These are phyloP conservation scores for Crotophaga sulcirostris DNA, from an alignment of 2,113 vertebrate species.

Conservation along the genomic window DNA sequence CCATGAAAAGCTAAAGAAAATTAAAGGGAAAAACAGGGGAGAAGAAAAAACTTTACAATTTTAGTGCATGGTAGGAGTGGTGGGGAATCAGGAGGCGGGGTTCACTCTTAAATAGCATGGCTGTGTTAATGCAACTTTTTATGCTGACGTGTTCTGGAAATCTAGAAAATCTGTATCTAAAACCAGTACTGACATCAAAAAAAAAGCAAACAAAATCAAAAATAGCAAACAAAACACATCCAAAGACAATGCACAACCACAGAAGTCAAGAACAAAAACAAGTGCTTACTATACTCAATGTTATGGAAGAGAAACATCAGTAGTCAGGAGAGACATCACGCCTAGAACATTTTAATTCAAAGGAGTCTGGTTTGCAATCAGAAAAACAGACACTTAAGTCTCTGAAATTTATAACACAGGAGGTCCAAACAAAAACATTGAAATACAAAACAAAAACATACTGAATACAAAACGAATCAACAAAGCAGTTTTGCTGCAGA, in stretches of 20 bases:
- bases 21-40: background rate
- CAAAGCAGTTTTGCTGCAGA: background rate
- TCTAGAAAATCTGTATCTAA: background rate
- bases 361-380: background rate
- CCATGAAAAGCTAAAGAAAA: background rate
- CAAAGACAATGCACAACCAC: accelerated
- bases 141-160: background rate
- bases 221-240: background rate
- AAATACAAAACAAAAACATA: too few relatives aligned
- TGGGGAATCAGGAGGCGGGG: too few relatives aligned
- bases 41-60: background rate
- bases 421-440: background rate
- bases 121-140: background rate
- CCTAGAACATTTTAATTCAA: background rate
- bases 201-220: background rate
- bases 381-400: background rate
- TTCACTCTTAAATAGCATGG: background rate
- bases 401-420: background rate
- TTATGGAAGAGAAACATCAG: background rate
- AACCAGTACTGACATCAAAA: background rate
- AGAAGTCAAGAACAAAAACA: background rate
- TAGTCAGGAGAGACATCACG: background rate
- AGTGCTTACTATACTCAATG: background rate
- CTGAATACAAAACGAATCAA: too few relatives aligned
- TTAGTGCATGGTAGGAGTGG: background rate